These are phyloP conservation scores for Tetramorium simillimum DNA, from an alignment of 1,140 invertebrate species.

Conservation along the genomic window DNA sequence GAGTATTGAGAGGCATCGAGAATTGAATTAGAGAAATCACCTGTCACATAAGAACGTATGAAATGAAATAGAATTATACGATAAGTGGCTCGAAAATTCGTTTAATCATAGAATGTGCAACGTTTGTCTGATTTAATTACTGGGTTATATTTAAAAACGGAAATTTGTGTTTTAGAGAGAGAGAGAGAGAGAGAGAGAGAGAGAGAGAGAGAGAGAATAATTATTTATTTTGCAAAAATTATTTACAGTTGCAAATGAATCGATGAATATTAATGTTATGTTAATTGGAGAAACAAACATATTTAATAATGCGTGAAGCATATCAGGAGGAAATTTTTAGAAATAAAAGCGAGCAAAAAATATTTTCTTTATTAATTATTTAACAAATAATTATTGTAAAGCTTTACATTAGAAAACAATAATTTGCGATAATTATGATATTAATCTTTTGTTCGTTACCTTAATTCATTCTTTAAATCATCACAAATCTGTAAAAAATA, in stretches of 20 bases:
- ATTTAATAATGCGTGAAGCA: neutral
- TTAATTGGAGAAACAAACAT: neutral
- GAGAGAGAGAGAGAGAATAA: neutral
- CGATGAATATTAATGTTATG: neutral
- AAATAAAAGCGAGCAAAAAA: neutral
- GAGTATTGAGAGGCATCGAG: neutral
- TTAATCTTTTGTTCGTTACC: neutral
- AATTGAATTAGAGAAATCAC: conserved; percentile 9
- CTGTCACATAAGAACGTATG: neutral
- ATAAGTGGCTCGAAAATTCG: neutral
- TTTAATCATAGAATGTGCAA: conserved; percentile 1
- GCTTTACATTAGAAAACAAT: neutral
- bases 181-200: neutral
- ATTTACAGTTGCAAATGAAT: conserved; percentile 13
- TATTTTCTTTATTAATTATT: neutral
- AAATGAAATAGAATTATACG: neutral
- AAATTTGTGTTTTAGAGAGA: neutral
- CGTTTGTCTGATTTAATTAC: neutral
- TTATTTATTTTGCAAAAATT: conserved; percentile 5
- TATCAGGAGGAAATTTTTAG: neutral
- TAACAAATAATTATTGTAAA: neutral
- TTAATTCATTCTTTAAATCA: neutral
- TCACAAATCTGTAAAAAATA: neutral
- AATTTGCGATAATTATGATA: neutral
- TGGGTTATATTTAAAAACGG: neutral